Base-by-base conservation (phyloP, 2,888 invertebrate genomes). In the Sialis lutaria region DNA sequence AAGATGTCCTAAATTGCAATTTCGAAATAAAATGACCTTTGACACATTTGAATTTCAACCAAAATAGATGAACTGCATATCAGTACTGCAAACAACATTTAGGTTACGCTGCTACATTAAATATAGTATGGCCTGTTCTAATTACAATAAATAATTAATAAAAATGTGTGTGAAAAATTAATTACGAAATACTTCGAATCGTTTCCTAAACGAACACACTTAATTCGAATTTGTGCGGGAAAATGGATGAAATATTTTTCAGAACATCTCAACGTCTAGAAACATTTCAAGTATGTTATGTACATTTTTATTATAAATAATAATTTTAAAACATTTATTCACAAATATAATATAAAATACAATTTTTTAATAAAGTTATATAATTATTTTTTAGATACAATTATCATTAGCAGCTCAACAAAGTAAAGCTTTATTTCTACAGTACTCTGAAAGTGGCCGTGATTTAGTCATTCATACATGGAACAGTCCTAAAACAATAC, bases 371-470 rank as follows among this genome's bases (percentile, higher is more conserved):
- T 6, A 7, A 37, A 35, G 8, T 37, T 37, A 22, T 22, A 4
- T 6, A 39, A 6, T 39, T 39, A n/a, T 8, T 48, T 44, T 43
- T 30, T 12, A 56, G 56, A 53, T 56, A 32, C 55, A 55, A 46
- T 45, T 56, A 40, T 49, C 44, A 47, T 53, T 55, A 50, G 52
- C 55, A 33, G 48, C 50, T 13, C 55, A 55, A 44, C 52, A 52
- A 44, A 50, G 53, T 37, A 48, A 52, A 46, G 45, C 49, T 6
- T 33, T 54, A 30, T 46, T 55, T 35, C 50, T 50, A 39, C 50
- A 50, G 33, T 53, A 52, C 42, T 50, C 53, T 5, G 55, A 57
- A 37, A 51, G 53, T 39, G 50, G 51, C 3, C 44, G 51, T 10
- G 47, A 44, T 34, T 42, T 52, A 30, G 53, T 51, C 6, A 37